Conservation (phyloP, 1,140 invertebrate genomes). For the Bombus haemorrhoidalis region DNA sequence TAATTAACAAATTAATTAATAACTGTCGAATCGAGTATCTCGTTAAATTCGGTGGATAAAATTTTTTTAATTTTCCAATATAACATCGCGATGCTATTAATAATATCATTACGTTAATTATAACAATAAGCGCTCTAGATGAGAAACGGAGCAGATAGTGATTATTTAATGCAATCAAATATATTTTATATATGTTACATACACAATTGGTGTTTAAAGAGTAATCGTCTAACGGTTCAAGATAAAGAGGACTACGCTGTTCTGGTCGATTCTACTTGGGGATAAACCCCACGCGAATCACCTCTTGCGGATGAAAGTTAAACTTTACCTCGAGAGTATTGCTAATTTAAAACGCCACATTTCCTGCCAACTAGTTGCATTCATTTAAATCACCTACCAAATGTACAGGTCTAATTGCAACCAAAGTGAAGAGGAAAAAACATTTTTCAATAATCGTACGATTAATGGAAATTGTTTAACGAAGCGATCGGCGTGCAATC, state of each 20-base stretch:
- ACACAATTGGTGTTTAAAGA: neutral
- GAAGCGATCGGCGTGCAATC: no score
- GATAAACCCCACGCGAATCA: neutral
- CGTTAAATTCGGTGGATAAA: no score
- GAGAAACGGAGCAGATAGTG: no score
- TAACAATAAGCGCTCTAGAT: no score
- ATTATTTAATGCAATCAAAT: neutral
- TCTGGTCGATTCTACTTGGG: neutral
- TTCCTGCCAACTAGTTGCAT: neutral
- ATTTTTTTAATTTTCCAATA: no score
- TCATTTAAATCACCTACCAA: neutral
- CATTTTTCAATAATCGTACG: no score
- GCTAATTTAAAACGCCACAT: neutral
- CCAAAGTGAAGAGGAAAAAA: no score
- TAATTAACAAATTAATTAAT: no score
- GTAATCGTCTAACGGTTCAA: neutral
- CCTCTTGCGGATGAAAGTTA: neutral
- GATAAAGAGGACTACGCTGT: neutral
- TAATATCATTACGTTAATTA: no score
- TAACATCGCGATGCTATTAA: no score
- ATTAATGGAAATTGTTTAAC: no score
- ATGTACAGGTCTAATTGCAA: neutral
- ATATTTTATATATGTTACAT: accelerated
- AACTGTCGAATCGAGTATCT: no score
- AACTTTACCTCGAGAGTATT: neutral